These are phyloP conservation scores for Pogonus chalceus DNA, from an alignment of 1,140 invertebrate genomes.

Conservation along the genomic window DNA sequence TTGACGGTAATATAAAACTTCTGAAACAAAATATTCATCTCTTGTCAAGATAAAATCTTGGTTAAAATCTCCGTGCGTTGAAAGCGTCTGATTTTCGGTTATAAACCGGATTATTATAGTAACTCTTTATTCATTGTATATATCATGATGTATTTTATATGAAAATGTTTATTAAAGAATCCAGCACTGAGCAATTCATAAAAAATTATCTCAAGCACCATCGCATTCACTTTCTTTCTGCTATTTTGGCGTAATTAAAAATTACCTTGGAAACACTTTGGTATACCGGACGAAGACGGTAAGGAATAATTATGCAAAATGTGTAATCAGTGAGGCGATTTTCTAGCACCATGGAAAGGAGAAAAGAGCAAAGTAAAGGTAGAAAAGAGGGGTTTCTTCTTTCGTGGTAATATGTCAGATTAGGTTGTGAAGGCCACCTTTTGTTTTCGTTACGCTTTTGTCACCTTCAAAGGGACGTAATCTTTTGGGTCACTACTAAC, in stretches of 20 bases:
- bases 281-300: neutral
- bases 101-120: no score
- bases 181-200: neutral
- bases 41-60: no score
- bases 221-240: neutral
- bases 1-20: no score
- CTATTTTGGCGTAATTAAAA: neutral
- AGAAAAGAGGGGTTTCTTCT: neutral
- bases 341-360: neutral
- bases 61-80: no score
- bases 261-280: neutral
- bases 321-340: neutral
- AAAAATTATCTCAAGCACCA: neutral
- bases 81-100: no score
- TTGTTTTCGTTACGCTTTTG: neutral
- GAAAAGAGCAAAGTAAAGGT: neutral
- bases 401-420: neutral
- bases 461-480: no score
- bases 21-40: no score
- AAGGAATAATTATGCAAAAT: neutral
- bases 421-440: neutral
- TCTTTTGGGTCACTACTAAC: no score
- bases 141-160: no score
- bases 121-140: no score
- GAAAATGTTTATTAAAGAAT: no score